Percentiles rank a stretch among this genome's conserved stretches.
Evolutionary conservation across 23 tunicate species (phyloP).

Genomic region (Oikopleura vanhoeffeni): DNA sequence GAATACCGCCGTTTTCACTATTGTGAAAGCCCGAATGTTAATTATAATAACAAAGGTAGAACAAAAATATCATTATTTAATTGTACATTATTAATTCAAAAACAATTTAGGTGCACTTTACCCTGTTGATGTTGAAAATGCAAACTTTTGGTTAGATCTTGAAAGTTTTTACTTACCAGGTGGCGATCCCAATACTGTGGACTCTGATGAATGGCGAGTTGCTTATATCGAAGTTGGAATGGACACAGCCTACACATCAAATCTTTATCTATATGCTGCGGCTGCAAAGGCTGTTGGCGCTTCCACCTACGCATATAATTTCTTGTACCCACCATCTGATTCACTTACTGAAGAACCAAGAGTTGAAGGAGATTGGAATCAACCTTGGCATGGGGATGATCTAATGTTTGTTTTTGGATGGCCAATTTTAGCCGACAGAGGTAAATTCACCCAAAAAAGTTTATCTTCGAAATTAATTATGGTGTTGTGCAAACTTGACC

Average conservation of each 20-base stretch:
- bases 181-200: not conserved
- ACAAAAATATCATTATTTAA: too few species aligned
- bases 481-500: too few species aligned
- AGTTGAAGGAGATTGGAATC: not conserved
- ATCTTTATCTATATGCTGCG: not conserved
- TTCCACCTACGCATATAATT: not conserved
- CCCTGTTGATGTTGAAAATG: not conserved
- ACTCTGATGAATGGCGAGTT: not conserved
- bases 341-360: not conserved
- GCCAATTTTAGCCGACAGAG: not conserved
- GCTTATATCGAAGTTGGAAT: not conserved
- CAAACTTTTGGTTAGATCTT: not conserved
- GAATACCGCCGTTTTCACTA: too few species aligned
- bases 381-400: conserved; percentile 13
- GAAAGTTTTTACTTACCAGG: not conserved
- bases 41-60: too few species aligned
- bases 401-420: conserved; percentile 10
- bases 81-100: too few species aligned
- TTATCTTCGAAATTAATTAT: too few species aligned
- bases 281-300: not conserved
- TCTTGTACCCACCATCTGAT: not conserved
- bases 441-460: too few species aligned
- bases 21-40: too few species aligned
- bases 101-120: not conserved
- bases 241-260: not conserved